Conservation (phyloP, 2,113 vertebrate genomes). For the Diadophis punctatus region DNA sequence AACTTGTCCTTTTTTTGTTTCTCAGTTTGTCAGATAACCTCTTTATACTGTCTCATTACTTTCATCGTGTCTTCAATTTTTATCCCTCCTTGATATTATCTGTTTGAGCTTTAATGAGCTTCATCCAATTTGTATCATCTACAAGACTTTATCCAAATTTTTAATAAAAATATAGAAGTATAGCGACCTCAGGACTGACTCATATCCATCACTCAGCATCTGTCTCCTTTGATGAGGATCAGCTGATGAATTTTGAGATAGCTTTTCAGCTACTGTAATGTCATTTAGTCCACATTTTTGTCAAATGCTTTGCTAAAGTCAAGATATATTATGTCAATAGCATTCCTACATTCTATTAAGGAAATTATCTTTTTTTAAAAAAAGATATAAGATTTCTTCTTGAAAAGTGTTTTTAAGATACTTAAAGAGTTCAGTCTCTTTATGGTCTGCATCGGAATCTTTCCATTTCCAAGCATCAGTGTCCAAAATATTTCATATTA, state of each 20-base stretch:
- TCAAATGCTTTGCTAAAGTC: too few relatives aligned
- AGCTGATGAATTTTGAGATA: neutral
- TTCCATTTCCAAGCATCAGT: neutral
- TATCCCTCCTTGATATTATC: neutral
- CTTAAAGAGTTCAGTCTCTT: too few relatives aligned
- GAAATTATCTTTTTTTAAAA: too few relatives aligned
- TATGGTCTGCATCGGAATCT: too few relatives aligned
- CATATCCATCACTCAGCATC: neutral
- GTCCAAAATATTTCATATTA: neutral
- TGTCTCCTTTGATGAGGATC: neutral
- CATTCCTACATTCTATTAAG: too few relatives aligned
- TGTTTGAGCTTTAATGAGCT: neutral
- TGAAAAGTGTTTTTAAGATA: too few relatives aligned
- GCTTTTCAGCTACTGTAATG: neutral
- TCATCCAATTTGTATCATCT: neutral
- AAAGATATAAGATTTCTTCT: too few relatives aligned
- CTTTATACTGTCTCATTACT: neutral
- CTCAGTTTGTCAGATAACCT: neutral
- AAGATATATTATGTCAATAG: too few relatives aligned
- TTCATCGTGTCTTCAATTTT: neutral
- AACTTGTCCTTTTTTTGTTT: neutral
- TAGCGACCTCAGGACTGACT: neutral
- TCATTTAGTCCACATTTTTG: neutral
- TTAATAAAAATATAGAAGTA: neutral
- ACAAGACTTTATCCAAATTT: neutral